Base-by-base conservation (phyloP, 2,797 vertebrate species). In the Alauda arvensis region DNA sequence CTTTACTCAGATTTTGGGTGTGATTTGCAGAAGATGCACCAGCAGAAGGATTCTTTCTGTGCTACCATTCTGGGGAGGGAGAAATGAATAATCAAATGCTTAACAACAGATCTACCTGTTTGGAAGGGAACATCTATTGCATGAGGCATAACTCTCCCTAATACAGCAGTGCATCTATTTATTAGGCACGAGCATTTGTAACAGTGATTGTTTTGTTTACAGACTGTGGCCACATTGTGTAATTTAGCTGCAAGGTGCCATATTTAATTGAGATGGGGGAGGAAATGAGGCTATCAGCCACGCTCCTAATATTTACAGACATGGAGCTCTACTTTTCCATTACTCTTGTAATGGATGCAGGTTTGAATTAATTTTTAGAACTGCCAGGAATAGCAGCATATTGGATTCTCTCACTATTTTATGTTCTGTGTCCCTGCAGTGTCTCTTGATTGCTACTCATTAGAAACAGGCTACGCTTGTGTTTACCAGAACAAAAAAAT, bases 281-380 rank as follows among this genome's bases (percentile, higher is more conserved):
- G 80, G 72, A 89, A 88, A 91, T 86, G 43, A 88, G 85, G 52
- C 68, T 61, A 51, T 92, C 87, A 85, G 55, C 84, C 48, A 65
- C 3, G 3, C 53, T 70, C 26, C 87, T 77, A 77, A 91, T 92
- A 92, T 89, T 94, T 93, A 86, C 83, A 93, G 88, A 82, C 87
- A 82, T 62, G 83, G 80, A 81, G 45, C 83, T 90, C 83, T 84
- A 48, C 71, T 91, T 88, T 89, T 86, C 89, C 72, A 79, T 91
- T 79, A 77, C 76, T 85, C 69, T 89, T 91, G 55, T 86, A 94
- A 94, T 69, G 78, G 83, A 77, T 92, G 69, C 76, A 66, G 86
- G 87, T 92, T 77, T 74, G 67, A 91, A 94, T 94, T 94, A 92
- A 91, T 88, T 91, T 94, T 88, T 85, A 88, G 83, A 77, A 85